Percentiles rank a stretch among this genome's conserved stretches.
phyloP scores from a whole-genome alignment of 2,113 vertebrate species.

The Callospermophilus lateralis region DNA sequence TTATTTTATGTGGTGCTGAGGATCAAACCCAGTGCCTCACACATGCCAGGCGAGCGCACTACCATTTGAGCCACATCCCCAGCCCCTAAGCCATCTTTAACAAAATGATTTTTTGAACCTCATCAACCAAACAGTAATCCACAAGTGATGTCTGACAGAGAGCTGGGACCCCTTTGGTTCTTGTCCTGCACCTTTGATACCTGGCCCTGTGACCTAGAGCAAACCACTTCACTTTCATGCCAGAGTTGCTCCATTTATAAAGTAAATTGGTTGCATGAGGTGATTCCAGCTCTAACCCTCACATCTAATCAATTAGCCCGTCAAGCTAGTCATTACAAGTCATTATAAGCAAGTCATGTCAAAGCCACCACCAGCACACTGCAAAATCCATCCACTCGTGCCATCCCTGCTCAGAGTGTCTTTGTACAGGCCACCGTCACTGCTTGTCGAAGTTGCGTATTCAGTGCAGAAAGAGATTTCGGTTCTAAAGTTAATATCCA shows the following conservation, averaged over 20 bases:
- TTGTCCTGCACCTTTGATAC: not conserved
- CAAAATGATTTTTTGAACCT: slow-evolving; percentile 32
- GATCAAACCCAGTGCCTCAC: too few species aligned
- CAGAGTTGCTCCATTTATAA: slow-evolving; percentile 20
- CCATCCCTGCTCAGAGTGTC: not conserved
- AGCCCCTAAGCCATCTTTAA: slow-evolving; percentile 3
- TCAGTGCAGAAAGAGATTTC: not conserved
- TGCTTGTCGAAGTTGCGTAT: not conserved
- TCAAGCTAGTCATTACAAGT: slow-evolving; percentile 12
- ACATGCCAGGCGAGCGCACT: too few species aligned
- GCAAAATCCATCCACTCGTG: not conserved
- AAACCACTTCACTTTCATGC: not conserved
- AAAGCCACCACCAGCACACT: slow-evolving; percentile 28
- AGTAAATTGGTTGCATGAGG: not conserved
- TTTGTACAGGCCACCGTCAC: not conserved
- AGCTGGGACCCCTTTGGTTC: not conserved
- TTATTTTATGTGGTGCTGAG: too few species aligned
- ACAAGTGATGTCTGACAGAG: not conserved
- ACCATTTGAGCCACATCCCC: too few species aligned
- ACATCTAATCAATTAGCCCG: slow-evolving; percentile 35
- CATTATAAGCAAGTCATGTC: slow-evolving; percentile 3
- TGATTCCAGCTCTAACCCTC: not conserved
- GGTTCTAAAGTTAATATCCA: not conserved
- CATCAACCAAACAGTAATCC: not conserved
- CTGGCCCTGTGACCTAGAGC: not conserved